Percentiles rank a stretch among this genome's conserved stretches.
Conservation (phyloP, 1,140 invertebrate species). For the Heliconius hermathena region DNA sequence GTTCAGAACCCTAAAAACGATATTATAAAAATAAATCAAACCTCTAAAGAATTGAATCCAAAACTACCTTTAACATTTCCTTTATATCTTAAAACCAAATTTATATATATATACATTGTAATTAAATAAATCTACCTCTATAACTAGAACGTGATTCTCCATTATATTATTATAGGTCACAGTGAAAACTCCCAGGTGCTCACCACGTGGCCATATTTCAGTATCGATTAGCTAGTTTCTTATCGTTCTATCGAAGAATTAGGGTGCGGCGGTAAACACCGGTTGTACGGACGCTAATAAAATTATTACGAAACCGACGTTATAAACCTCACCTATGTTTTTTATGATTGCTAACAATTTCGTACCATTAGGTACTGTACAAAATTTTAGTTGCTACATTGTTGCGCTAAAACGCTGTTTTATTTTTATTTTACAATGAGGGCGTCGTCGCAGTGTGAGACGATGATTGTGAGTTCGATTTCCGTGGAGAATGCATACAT, state of each 20-base stretch:
- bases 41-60: too few relatives aligned
- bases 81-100: not conserved
- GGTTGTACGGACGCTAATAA: constrained; percentile 3
- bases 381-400: not conserved
- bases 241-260: constrained; percentile 34
- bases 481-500: too few relatives aligned
- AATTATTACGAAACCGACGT: constrained; percentile 3
- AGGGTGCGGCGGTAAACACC: constrained; percentile 25
- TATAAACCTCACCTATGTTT: not conserved
- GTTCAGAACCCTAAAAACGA: too few relatives aligned
- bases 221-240: constrained; percentile 38
- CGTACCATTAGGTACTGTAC: not conserved
- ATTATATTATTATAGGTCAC: constrained; percentile 20
- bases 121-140: not conserved
- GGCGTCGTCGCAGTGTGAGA: too few relatives aligned
- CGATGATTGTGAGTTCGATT: too few relatives aligned
- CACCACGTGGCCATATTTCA: constrained; percentile 29
- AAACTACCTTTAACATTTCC: not conserved
- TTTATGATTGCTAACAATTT: constrained; percentile 7
- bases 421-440: not conserved
- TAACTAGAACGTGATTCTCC: not conserved
- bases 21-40: too few relatives aligned
- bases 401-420: not conserved
- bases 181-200: constrained; percentile 29
- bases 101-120: not conserved